Evolutionary conservation across 2,888 invertebrate species (phyloP).

Genomic region (Drosophila cracens): DNA sequence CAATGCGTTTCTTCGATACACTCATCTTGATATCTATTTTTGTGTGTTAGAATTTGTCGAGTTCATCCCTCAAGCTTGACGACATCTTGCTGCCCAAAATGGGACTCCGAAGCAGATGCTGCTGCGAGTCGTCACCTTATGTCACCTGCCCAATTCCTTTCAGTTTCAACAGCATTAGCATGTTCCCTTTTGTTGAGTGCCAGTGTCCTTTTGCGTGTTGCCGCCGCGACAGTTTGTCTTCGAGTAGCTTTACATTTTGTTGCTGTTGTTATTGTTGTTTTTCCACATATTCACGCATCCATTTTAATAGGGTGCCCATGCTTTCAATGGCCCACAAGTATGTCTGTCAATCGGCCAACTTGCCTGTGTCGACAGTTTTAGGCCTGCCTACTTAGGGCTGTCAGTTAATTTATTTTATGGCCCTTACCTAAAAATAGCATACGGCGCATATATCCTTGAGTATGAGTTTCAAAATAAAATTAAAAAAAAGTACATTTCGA

Average conservation of each 20-base stretch:
- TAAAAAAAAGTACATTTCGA: constrained; percentile 65
- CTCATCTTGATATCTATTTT: constrained; percentile 36
- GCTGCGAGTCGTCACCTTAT: constrained; percentile 35
- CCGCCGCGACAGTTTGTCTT: constrained; percentile 30
- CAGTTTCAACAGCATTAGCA: constrained; percentile 64
- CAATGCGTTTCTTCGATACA: constrained; percentile 13
- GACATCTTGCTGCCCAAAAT: constrained; percentile 6
- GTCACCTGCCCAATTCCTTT: constrained; percentile 49
- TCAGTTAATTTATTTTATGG: constrained; percentile 32
- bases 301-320: constrained; percentile 71
- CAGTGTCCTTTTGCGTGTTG: constrained; percentile 30
- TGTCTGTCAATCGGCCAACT: constrained; percentile 34
- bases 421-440: constrained; percentile 55
- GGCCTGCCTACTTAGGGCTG: constrained; percentile 6
- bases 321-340: constrained; percentile 49
- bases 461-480: constrained; percentile 62
- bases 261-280: constrained; percentile 14
- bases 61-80: constrained; percentile 23
- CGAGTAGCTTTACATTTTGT: constrained; percentile 17
- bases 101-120: constrained; percentile 46
- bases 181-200: constrained; percentile 38
- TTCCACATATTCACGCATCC: constrained; percentile 60
- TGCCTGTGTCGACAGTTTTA: constrained; percentile 23
- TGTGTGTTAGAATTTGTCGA: constrained; percentile 42
- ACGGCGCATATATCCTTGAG: constrained; percentile 65